Percentiles rank a stretch among this genome's conserved stretches.
phyloP scores from a whole-genome alignment of 53 echinoderm and acorn worm species.

The Holothuria leucospilota region DNA sequence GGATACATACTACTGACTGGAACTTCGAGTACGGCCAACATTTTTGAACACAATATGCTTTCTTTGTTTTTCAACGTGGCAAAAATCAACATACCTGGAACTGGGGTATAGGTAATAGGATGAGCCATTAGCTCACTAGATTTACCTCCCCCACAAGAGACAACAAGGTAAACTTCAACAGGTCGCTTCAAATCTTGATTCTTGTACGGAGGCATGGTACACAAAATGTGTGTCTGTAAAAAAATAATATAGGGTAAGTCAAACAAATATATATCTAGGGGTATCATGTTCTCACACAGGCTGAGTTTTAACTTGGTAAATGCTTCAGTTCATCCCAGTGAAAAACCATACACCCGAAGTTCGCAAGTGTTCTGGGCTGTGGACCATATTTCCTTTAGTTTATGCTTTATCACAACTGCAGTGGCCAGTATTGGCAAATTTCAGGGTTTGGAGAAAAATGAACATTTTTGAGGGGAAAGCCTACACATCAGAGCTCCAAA shows the following conservation, averaged over 20 bases:
- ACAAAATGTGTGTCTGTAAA: conserved; percentile 93
- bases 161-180: conserved; percentile 83
- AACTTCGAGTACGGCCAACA: conserved; percentile 53
- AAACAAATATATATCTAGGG: background rate
- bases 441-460: too few species aligned
- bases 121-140: conserved; percentile 90
- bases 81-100: conserved; percentile 82
- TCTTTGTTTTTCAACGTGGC: background rate
- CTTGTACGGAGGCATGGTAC: conserved; percentile 89
- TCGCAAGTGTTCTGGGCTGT: too few species aligned
- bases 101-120: conserved; percentile 84
- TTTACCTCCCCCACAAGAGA: conserved; percentile 85
- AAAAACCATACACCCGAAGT: too few species aligned
- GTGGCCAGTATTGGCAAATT: too few species aligned
- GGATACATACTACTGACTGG: conserved; percentile 33
- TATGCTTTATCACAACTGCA: too few species aligned
- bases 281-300: background rate
- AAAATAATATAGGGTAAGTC: background rate
- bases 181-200: conserved; percentile 64
- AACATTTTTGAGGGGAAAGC: too few species aligned
- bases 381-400: too few species aligned
- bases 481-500: too few species aligned
- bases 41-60: conserved; percentile 9
- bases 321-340: too few species aligned
- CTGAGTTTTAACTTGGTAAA: too few species aligned